Evolutionary conservation across 1,140 invertebrate species (phyloP), one percentile per base, ranked within the genome.

Genomic region (Thaumetopoea pityocampa): DNA sequence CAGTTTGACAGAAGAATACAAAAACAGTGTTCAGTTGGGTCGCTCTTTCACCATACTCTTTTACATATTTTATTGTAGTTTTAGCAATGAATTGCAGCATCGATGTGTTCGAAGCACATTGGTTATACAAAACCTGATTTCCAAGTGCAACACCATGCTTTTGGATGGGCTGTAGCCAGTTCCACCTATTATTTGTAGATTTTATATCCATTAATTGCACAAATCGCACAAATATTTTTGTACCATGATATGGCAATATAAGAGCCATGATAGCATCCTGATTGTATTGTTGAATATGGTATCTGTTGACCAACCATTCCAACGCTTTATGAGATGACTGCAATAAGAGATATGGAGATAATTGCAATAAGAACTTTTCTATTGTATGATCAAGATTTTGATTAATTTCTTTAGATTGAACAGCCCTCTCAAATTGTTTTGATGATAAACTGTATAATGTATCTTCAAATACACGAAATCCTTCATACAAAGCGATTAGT

Each of bases 261-360:
- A 94, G 84, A 45, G 91, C 86, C 45, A 99, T 83, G 18, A 97
- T 88, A 1, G 92, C 89, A 67, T 94, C 90, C 37, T 89, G 89
- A 67, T 98, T 98, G 67, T 92, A 98, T 30, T 93, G 86, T 62
- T 98, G 94, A 46, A 98, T 92, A 28, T 92, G 90, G 74, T 93
- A 98, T 60, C 96, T 90, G 47, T 93, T 89, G 28, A 98, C 90
- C 1, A 99, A 85, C 97, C 96, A 98, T 88, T 98, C 97, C 12
- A 98, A 73, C 10, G 94, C 91, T 88, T 97, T 94, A 40, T 97
- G 94, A 5, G 95, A 88, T 6, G 93, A 89, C 66, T 92, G 92
- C 0, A 96, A 72, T 18, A 96, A 73, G 58, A 98, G 92, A 74
- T 96, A 98, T 3, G 96, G 96, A 1, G 96, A 95, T 5, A 97